phyloP scores from a whole-genome alignment of 1,140 invertebrate genomes.

The Geopemphigus sp. region DNA sequence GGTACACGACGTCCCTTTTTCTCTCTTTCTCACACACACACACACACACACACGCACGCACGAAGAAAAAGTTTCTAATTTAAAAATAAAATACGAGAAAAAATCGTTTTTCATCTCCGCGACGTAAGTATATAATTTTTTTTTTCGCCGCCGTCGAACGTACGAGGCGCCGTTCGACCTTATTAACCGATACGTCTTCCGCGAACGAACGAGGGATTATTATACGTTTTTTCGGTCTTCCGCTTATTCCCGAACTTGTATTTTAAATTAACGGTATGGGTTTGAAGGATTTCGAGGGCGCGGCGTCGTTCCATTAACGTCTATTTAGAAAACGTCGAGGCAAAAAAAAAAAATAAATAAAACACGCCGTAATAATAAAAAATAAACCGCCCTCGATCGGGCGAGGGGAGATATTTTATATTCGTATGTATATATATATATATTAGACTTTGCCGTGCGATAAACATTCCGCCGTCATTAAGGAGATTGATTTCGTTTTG shows the following conservation, averaged over 20 bases:
- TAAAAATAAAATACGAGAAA: conserved; percentile 13
- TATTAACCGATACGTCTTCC: conserved; percentile 46
- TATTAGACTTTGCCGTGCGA: neutral
- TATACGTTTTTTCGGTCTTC: conserved; percentile 12
- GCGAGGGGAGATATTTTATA: neutral
- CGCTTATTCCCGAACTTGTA: neutral
- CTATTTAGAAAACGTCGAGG: conserved; percentile 35
- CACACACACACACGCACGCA: neutral
- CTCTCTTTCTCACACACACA: no score
- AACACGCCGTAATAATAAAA: neutral
- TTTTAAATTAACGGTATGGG: conserved; percentile 47
- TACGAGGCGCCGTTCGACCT: conserved; percentile 22
- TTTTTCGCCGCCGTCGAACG: neutral
- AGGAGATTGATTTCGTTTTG: conserved; percentile 42
- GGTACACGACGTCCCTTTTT: no score
- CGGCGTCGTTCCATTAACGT: conserved; percentile 43
- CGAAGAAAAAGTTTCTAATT: conserved; percentile 38
- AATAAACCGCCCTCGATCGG: conserved; percentile 6
- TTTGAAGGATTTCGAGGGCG: conserved; percentile 19
- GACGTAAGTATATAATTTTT: conserved; percentile 28
- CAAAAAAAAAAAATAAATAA: neutral
- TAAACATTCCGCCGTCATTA: conserved; percentile 34
- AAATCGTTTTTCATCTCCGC: conserved; percentile 32
- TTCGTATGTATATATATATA: neutral
- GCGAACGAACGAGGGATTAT: conserved; percentile 31